These are phyloP conservation scores for Heliconius congener DNA, from an alignment of 1,140 invertebrate species.

Conservation along the genomic window DNA sequence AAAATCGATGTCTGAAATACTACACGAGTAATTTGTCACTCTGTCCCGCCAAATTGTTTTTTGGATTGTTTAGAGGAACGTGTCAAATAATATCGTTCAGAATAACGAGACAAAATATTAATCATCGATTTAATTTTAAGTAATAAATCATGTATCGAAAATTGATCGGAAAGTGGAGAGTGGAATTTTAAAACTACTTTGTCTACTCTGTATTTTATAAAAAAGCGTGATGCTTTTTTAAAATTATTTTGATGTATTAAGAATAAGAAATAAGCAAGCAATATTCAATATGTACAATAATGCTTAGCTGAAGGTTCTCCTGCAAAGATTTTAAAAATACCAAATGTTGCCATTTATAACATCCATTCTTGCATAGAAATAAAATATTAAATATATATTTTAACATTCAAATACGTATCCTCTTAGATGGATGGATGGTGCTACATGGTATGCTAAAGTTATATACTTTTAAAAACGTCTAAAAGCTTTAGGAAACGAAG, in stretches of 20 bases:
- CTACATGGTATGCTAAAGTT: no score
- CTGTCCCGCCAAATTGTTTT: background rate
- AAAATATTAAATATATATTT: background rate
- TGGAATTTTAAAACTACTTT: no score
- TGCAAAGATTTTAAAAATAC: background rate
- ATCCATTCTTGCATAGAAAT: background rate
- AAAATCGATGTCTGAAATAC: background rate
- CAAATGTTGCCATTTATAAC: background rate
- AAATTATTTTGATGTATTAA: no score
- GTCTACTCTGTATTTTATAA: no score
- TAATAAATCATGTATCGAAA: no score
- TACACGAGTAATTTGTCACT: conserved; percentile 10
- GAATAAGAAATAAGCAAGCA: no score
- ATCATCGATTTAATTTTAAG: background rate
- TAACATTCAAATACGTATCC: background rate
- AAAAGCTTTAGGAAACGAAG: background rate
- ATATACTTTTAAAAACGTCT: background rate
- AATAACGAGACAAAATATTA: background rate
- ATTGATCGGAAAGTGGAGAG: no score
- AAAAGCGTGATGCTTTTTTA: no score
- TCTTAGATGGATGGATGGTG: background rate
- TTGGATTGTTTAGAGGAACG: background rate
- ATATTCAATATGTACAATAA: no score
- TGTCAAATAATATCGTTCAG: background rate
- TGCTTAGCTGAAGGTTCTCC: no score